These are phyloP conservation scores for Drosophila imparisetae DNA, from an alignment of 2,888 invertebrate species.

Conservation along the genomic window DNA sequence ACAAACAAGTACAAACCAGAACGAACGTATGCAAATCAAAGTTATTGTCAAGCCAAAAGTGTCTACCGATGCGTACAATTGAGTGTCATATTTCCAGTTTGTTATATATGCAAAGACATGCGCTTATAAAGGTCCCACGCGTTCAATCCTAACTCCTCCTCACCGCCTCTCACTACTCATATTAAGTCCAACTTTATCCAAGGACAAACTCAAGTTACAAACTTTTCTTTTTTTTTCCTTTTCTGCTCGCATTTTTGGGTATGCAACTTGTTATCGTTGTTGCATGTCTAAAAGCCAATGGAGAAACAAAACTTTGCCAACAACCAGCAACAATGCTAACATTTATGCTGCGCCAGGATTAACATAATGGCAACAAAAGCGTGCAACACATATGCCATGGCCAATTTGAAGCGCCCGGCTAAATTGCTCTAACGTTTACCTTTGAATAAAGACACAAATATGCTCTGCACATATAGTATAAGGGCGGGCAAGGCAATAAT, in stretches of 20 bases:
- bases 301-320: conserved; percentile 68
- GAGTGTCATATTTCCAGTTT: conserved; percentile 78
- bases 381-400: conserved; percentile 37
- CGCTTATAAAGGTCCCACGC: background rate
- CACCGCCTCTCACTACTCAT: conserved; percentile 17
- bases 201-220: conserved; percentile 47
- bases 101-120: conserved; percentile 62
- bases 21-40: conserved; percentile 71
- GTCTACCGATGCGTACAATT: conserved; percentile 78
- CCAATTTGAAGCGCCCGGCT: conserved; percentile 51
- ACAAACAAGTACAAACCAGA: conserved; percentile 39
- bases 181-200: conserved; percentile 57
- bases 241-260: conserved; percentile 28
- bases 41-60: conserved; percentile 77
- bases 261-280: conserved; percentile 77
- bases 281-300: conserved; percentile 78
- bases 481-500: background rate
- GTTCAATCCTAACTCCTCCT: background rate
- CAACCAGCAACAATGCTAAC: conserved; percentile 51
- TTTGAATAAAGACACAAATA: conserved; percentile 15
- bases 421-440: conserved; percentile 50
- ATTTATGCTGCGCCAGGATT: conserved; percentile 69
- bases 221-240: conserved; percentile 27
- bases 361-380: conserved; percentile 52
- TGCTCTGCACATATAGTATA: background rate